Conservation (phyloP, 2,797 vertebrate genomes). For the Gymnocypris eckloni region DNA sequence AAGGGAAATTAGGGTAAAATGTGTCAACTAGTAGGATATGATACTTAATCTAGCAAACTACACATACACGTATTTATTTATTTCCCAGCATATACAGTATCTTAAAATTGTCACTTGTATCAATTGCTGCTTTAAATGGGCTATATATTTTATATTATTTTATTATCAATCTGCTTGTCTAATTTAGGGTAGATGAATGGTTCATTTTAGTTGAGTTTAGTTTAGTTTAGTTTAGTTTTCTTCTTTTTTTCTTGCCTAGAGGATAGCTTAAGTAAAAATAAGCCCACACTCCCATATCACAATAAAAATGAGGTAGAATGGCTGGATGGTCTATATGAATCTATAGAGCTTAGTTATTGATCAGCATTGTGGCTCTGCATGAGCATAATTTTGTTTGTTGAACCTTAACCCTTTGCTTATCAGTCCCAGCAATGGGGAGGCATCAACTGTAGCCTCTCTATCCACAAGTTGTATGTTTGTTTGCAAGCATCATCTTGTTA, state of each 20-base stretch:
- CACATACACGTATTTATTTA: too few species aligned
- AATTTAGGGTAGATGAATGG: too few species aligned
- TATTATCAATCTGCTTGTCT: too few species aligned
- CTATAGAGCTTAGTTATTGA: slow-evolving; percentile 45
- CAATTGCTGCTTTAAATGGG: too few species aligned
- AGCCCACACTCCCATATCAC: not conserved
- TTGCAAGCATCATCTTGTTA: slow-evolving; percentile 3
- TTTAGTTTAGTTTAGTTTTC: too few species aligned
- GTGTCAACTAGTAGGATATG: not conserved
- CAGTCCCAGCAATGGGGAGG: not conserved
- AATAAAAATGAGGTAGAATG: slow-evolving; percentile 32
- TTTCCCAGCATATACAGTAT: too few species aligned
- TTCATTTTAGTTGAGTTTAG: not conserved
- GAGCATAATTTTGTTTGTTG: slow-evolving; percentile 38
- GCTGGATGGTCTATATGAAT: slow-evolving; percentile 35
- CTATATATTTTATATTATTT: not conserved
- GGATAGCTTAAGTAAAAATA: not conserved
- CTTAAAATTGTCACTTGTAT: not conserved
- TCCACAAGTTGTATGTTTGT: slow-evolving; percentile 8
- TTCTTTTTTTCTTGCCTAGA: not conserved
- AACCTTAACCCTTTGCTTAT: slow-evolving; percentile 18
- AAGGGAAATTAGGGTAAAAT: not conserved
- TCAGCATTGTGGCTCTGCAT: slow-evolving; percentile 41
- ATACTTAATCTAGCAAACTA: not conserved
- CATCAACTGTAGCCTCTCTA: not conserved